These are phyloP conservation scores for Nemopilema nomurai DNA, from an alignment of 30 jellyfish, hydroid and myxozoan genomes.

Conservation along the genomic window DNA sequence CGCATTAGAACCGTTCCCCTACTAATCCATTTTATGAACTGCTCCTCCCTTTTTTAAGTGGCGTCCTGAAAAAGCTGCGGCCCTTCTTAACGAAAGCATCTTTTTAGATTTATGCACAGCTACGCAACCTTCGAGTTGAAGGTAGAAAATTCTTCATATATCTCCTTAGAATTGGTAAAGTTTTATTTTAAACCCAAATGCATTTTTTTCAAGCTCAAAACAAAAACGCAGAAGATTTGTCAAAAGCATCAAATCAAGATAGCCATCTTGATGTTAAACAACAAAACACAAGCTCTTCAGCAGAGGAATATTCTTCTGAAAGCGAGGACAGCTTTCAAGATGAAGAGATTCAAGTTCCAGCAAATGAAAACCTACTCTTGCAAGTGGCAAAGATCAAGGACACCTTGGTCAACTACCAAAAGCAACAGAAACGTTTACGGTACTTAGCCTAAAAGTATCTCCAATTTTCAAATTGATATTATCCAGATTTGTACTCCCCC, in stretches of 20 bases:
- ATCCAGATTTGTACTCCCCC: background rate
- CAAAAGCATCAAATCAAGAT: background rate
- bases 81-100: too few species aligned
- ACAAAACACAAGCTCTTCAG: background rate
- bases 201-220: too few species aligned
- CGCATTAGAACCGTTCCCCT: too few species aligned
- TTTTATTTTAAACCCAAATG: too few species aligned
- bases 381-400: conserved; percentile 17
- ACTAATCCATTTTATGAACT: too few species aligned
- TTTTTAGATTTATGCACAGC: too few species aligned
- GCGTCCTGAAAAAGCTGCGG: too few species aligned
- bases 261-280: background rate
- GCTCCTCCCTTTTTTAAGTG: too few species aligned
- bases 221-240: background rate
- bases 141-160: too few species aligned
- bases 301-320: background rate
- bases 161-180: too few species aligned
- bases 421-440: conserved; percentile 24
- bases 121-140: too few species aligned
- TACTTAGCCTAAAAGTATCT: too few species aligned
- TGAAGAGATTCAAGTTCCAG: background rate
- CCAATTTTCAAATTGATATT: background rate
- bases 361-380: background rate
- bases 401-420: conserved; percentile 7
- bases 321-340: conserved; percentile 4